Base-by-base conservation (phyloP, 2,113 vertebrate genomes). In the Pithys albifrons region DNA sequence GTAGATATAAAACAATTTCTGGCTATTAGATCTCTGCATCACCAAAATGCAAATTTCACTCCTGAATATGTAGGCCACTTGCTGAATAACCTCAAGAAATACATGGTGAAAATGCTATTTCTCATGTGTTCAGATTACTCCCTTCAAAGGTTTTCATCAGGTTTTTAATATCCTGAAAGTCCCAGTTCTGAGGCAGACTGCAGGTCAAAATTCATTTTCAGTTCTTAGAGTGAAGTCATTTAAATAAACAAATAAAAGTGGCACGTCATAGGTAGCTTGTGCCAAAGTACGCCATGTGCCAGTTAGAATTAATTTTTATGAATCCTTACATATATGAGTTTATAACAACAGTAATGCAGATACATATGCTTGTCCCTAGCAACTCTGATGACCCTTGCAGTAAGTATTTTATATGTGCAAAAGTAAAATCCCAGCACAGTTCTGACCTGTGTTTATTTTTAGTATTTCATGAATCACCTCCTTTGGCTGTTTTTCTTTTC, bases 201-300 rank as follows among this genome's bases (percentile, higher is more conserved):
- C 78, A 94, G 81, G 91, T 77, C 84, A 93, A 96, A 89, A 79
- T 95, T 94, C 24, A 74, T 93, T 94, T 94, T 94, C 9, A 1
- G 80, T 87, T 95, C 86, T 87, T 91, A 65, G 89, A 95, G 54
- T 95, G 91, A 96, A 95, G 84, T 95, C 84, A 95, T 95, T 96
- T 95, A 95, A 96, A 87, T 87, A 97, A 96, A 95, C 94, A 97
- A 97, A 95, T 91, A 91, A 82, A 95, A 95, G 77, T 75, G 77
- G 77, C 88, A 78, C 19, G 66, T 96, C 94, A 92, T 69, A n/a
- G 10, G 5, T 70, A 33, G 41, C 39, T 75, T 41, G 54, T 87
- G 92, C 96, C 93, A 94, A 95, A 94, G 82, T 93, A 94, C 23
- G 3, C 64, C 5, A 8, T 85, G 84, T 91, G 93, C 91, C 89